phyloP scores from a whole-genome alignment of 2,888 invertebrate genomes.

The Pammene fasciana region DNA sequence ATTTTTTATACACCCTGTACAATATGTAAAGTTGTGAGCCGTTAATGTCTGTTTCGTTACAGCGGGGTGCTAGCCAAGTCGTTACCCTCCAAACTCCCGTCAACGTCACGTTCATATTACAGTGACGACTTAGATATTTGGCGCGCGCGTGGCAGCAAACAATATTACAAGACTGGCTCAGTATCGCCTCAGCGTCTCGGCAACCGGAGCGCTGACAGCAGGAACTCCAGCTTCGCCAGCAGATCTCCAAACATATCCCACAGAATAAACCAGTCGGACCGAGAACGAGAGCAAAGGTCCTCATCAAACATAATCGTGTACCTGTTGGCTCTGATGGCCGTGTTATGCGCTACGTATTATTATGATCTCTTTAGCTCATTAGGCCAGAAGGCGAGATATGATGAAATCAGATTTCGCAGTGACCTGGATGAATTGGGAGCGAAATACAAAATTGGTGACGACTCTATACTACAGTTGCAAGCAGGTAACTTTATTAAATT shows the following conservation, averaged over 20 bases:
- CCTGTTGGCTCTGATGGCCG: conserved; percentile 34
- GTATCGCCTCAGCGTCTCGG: conserved; percentile 22
- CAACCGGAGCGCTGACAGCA: conserved; percentile 22
- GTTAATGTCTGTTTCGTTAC: conserved; percentile 71
- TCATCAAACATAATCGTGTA: not conserved
- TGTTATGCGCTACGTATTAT: conserved; percentile 36
- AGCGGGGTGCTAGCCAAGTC: conserved; percentile 70
- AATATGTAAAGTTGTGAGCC: conserved; percentile 52
- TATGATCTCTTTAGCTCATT: conserved; percentile 24
- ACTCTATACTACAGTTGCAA: conserved; percentile 67
- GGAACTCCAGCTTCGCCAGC: conserved; percentile 14
- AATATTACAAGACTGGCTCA: conserved; percentile 42
- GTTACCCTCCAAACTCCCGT: conserved; percentile 66
- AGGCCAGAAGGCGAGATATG: conserved; percentile 49
- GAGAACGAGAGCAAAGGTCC: conserved; percentile 11
- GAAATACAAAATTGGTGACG: conserved; percentile 64
- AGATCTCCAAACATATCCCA: conserved; percentile 15
- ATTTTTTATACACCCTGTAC: no score
- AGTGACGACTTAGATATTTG: conserved; percentile 57
- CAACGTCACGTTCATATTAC: conserved; percentile 64
- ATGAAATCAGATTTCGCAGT: conserved; percentile 61
- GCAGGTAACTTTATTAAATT: conserved; percentile 56
- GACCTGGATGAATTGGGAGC: conserved; percentile 62
- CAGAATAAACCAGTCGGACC: conserved; percentile 18
- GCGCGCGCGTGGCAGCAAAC: conserved; percentile 33